These are phyloP conservation scores for Rhinella marina DNA, from an alignment of 2,797 vertebrate species.

Conservation along the genomic window DNA sequence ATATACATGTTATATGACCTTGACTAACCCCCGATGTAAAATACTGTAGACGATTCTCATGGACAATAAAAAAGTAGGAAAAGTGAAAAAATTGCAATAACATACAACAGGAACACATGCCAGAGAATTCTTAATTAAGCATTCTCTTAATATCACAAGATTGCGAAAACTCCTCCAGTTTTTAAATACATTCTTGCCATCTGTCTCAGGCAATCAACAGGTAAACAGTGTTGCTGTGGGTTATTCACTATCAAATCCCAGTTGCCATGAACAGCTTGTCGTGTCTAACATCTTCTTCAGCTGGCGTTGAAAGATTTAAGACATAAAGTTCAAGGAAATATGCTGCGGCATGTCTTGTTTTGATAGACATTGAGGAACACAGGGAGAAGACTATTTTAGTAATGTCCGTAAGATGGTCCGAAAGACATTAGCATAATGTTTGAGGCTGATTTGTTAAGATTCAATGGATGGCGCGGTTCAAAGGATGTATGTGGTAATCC, in stretches of 20 bases:
- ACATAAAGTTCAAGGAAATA: slow-evolving; percentile 54
- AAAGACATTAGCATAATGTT: slow-evolving; percentile 40
- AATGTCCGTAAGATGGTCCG: slow-evolving; percentile 32
- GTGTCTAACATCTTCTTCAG: slow-evolving; percentile 69
- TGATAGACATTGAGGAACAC: slow-evolving; percentile 64
- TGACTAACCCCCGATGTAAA: background rate
- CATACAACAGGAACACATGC: slow-evolving; percentile 46
- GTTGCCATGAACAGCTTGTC: slow-evolving; percentile 73
- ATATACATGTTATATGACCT: too few relatives aligned
- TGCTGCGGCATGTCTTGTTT: slow-evolving; percentile 52
- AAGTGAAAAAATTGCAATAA: background rate
- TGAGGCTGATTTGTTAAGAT: slow-evolving; percentile 35
- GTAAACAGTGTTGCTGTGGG: slow-evolving; percentile 67
- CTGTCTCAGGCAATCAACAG: slow-evolving; percentile 71
- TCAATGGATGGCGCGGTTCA: slow-evolving; percentile 66
- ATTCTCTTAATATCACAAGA: slow-evolving; percentile 57
- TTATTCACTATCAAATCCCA: slow-evolving; percentile 71
- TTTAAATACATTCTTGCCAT: slow-evolving; percentile 75
- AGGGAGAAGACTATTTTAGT: slow-evolving; percentile 38
- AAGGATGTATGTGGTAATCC: slow-evolving; percentile 33
- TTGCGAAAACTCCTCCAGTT: slow-evolving; percentile 62
- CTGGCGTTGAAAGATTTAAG: slow-evolving; percentile 65
- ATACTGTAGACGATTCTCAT: background rate
- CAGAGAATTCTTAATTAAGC: slow-evolving; percentile 53
- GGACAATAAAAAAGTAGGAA: background rate